Evolutionary conservation across 2,113 vertebrate species (phyloP).

Genomic region (Myrmecophaga tridactyla): DNA sequence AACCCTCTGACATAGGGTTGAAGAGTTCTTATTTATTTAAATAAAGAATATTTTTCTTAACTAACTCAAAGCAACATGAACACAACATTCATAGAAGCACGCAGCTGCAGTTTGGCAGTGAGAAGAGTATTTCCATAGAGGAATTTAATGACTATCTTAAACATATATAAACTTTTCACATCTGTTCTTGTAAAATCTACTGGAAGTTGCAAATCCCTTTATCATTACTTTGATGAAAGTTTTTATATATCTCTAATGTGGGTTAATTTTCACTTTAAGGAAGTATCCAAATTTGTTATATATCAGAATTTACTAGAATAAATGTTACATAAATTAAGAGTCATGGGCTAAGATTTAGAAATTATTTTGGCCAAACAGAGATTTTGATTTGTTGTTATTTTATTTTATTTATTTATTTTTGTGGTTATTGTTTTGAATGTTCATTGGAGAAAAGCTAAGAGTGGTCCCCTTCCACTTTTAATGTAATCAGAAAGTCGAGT

Average conservation of each 20-base stretch:
- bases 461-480: not conserved
- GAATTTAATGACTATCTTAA: not conserved
- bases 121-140: not conserved
- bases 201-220: not conserved
- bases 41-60: too few species aligned
- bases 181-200: not conserved
- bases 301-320: not conserved
- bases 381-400: not conserved
- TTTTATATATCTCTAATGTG: not conserved
- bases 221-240: not conserved
- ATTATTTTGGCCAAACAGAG: not conserved
- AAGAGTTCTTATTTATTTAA: not conserved
- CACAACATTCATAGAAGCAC: not conserved
- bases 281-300: not conserved
- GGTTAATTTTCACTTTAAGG: slow-evolving; percentile 11
- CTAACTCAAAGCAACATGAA: not conserved
- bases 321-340: slow-evolving; percentile 14
- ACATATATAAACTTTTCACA: not conserved
- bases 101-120: not conserved
- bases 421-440: not conserved
- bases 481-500: not conserved
- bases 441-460: not conserved
- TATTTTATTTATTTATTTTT: not conserved
- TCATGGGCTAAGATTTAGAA: not conserved
- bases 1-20: not conserved